Evolutionary conservation across 2,113 vertebrate genomes (phyloP), one percentile per base, ranked within the genome.

Genomic region (Atractosteus spatula): DNA sequence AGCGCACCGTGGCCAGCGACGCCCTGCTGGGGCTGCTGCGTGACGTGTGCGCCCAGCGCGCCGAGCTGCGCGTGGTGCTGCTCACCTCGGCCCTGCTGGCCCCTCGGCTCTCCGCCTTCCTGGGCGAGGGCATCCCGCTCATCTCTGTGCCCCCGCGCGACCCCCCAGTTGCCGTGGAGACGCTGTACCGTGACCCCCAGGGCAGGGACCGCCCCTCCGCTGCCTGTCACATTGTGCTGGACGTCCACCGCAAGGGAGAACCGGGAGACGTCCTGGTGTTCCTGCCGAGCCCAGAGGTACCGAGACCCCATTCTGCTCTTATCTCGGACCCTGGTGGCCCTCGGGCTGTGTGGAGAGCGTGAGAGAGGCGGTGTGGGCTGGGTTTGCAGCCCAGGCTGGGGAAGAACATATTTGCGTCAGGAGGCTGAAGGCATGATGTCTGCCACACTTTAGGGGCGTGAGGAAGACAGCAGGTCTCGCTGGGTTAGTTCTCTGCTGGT

Each of bases 11-110:
- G 63, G 84, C 96, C 78, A 96, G 94, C 0, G 97, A 98, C 3
- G 90, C 92, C 10, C 90, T 99, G 42, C 91, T 99, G 75, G 96
- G 96, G 8, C 84, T 98, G 77, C 89, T 99, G 44, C 92, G 92
- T 56, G 95, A 96, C 0, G 93, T 97, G 66, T 92, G 92, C 76
- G 83, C 67, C 3, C 92, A 92, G 77, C 86, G 93, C 7, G 79
- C 84, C 0, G 85, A 85, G 2, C 88, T 94, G 66, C 83, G 84
- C n/a, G 85, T 93, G 55, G 91, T 96, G 47, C 87, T 96, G 54
- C 72, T 96, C n/a, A 90, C 92, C 1, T 85, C 91, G 0, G 91
- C 91, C 0, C 70, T 80, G 3, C 79, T 94, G 62, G 93, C 93
- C 3, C 82, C 90, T 0, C 90, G 83, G 16, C 92, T 98, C 8